phyloP scores from a whole-genome alignment of 2,113 vertebrate species.

The Cygnus atratus region DNA sequence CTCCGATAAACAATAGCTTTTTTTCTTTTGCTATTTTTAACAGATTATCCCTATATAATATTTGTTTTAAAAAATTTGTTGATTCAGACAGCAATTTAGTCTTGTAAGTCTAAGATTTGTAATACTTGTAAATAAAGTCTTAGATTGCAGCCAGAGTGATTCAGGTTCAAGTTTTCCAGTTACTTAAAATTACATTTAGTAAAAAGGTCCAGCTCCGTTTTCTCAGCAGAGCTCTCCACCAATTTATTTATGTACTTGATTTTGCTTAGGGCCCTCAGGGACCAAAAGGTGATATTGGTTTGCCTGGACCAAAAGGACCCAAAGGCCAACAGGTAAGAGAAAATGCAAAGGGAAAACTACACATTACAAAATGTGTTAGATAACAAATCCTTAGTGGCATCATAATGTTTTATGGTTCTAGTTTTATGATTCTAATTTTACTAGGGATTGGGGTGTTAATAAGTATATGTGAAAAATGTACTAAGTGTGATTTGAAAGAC shows the following conservation, averaged over 20 bases:
- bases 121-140: not conserved
- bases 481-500: not conserved
- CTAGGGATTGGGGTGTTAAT: not conserved
- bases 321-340: constrained; percentile 74
- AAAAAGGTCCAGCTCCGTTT: not conserved
- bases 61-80: not conserved
- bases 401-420: not conserved
- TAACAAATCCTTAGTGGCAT: not conserved
- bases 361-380: not conserved
- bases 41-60: not conserved
- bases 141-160: not conserved
- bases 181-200: not conserved
- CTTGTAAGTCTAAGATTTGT: not conserved
- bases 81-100: not conserved
- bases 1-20: not conserved
- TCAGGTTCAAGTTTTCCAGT: not conserved
- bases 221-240: not conserved
- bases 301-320: constrained; percentile 81
- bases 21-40: not conserved
- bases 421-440: not conserved
- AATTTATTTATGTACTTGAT: not conserved
- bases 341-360: not conserved
- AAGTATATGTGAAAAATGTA: not conserved
- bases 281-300: constrained; percentile 86
- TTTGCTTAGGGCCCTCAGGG: constrained; percentile 82